These are phyloP conservation scores for Novumbra hubbsi DNA, from an alignment of 2,797 vertebrate species.

Conservation along the genomic window DNA sequence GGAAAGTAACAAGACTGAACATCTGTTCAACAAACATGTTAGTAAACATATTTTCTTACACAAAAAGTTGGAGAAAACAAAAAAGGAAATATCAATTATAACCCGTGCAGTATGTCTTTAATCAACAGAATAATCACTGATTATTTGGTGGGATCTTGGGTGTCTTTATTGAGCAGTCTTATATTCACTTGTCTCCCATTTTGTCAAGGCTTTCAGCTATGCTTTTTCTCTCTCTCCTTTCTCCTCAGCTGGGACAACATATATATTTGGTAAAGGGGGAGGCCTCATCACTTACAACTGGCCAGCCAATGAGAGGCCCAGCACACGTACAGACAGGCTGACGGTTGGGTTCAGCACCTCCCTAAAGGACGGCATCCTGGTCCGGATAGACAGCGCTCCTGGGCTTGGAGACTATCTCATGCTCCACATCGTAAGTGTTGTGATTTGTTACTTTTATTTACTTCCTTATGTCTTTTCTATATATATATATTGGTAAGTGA, in stretches of 20 bases:
- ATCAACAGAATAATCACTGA: not conserved
- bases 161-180: not conserved
- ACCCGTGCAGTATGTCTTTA: too few species aligned
- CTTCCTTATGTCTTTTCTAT: not conserved
- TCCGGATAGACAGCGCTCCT: constrained; percentile 91
- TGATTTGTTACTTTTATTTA: not conserved
- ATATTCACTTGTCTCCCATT: not conserved
- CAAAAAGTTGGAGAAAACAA: not conserved
- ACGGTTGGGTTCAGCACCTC: constrained; percentile 97
- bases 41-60: not conserved
- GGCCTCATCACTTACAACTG: constrained; percentile 93
- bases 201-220: constrained; percentile 5
- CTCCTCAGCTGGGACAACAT: constrained; percentile 89
- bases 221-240: not conserved
- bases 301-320: constrained; percentile 95
- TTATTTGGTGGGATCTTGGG: not conserved
- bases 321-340: constrained; percentile 92
- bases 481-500: not conserved
- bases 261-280: constrained; percentile 96
- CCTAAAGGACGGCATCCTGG: constrained; percentile 94
- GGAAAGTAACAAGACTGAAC: not conserved
- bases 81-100: not conserved
- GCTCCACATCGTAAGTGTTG: constrained; percentile 92
- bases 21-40: not conserved
- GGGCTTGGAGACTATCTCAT: constrained; percentile 95